Evolutionary conservation across 2,888 invertebrate genomes (phyloP).

Genomic region (Plagiodera versicolora): DNA sequence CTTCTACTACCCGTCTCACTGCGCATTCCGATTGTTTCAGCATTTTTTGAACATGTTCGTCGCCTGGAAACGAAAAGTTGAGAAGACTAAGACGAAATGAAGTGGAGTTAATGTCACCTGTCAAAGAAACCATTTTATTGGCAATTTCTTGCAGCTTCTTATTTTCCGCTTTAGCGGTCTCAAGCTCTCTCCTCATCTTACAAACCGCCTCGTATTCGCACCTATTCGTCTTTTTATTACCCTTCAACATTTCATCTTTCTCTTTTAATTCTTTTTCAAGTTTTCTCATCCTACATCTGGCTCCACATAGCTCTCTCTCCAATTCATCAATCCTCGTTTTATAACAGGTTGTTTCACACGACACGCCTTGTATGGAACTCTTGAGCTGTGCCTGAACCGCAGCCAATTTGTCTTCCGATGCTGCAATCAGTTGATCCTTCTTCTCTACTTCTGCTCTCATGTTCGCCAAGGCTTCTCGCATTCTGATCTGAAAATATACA

Average conservation of each 20-base stretch:
- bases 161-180: conserved; percentile 39
- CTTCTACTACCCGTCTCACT: conserved; percentile 45
- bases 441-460: conserved; percentile 47
- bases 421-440: conserved; percentile 45
- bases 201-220: conserved; percentile 30
- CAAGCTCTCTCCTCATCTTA: conserved; percentile 36
- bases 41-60: conserved; percentile 47
- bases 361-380: conserved; percentile 43
- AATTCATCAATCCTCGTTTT: conserved; percentile 40
- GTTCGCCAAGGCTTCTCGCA: conserved; percentile 25
- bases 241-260: conserved; percentile 20
- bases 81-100: too few relatives aligned
- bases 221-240: conserved; percentile 23
- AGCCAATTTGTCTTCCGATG: conserved; percentile 46
- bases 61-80: conserved; percentile 21
- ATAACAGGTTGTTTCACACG: conserved; percentile 42
- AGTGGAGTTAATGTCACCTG: too few relatives aligned
- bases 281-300: conserved; percentile 30
- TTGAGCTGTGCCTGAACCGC: conserved; percentile 44
- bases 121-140: conserved; percentile 34
- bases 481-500: conserved; percentile 23
- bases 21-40: conserved; percentile 49
- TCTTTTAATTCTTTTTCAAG: conserved; percentile 31
- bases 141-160: conserved; percentile 37
- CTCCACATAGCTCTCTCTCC: conserved; percentile 33